These are phyloP conservation scores for Cyprinodon variegatus DNA, from an alignment of 2,113 vertebrate species.

Conservation along the genomic window DNA sequence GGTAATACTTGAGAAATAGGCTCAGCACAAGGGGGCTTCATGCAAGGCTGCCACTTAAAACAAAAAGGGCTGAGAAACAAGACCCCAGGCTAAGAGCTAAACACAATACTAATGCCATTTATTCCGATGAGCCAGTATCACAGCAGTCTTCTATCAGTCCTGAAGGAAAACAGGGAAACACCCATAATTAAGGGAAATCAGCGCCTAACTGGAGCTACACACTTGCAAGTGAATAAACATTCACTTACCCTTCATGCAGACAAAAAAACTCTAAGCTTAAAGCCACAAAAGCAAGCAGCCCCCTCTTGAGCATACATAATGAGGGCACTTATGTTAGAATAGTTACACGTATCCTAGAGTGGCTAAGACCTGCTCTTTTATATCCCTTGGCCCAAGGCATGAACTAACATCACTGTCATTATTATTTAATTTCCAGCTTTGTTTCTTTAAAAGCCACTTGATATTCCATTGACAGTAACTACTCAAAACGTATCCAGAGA, in stretches of 20 bases:
- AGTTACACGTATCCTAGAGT: slow-evolving; percentile 34
- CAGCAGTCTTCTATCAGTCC: slow-evolving; percentile 56
- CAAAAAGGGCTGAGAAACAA: slow-evolving; percentile 66
- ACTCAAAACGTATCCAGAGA: slow-evolving; percentile 16
- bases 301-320: slow-evolving; percentile 50
- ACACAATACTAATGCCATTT: slow-evolving; percentile 70
- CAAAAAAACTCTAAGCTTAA: slow-evolving; percentile 36
- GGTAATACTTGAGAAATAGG: slow-evolving; percentile 52
- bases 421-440: slow-evolving; percentile 43
- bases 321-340: slow-evolving; percentile 44
- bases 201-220: slow-evolving; percentile 23
- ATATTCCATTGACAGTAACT: slow-evolving; percentile 17
- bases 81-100: slow-evolving; percentile 57
- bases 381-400: slow-evolving; percentile 44
- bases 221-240: slow-evolving; percentile 17
- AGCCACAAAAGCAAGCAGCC: slow-evolving; percentile 60
- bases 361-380: slow-evolving; percentile 25
- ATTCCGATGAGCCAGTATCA: slow-evolving; percentile 66
- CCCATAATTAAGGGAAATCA: slow-evolving; percentile 68
- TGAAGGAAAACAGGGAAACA: slow-evolving; percentile 57
- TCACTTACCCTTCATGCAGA: slow-evolving; percentile 27
- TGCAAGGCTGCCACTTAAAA: slow-evolving; percentile 68
- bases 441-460: slow-evolving; percentile 16
- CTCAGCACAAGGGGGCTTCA: slow-evolving; percentile 55
- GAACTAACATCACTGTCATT: slow-evolving; percentile 44